A percentile compares a stretch with the other conserved stretches of the same genome.
Evolutionary conservation across 2,113 vertebrate genomes (phyloP).

Genomic region (Varanus salvator): DNA sequence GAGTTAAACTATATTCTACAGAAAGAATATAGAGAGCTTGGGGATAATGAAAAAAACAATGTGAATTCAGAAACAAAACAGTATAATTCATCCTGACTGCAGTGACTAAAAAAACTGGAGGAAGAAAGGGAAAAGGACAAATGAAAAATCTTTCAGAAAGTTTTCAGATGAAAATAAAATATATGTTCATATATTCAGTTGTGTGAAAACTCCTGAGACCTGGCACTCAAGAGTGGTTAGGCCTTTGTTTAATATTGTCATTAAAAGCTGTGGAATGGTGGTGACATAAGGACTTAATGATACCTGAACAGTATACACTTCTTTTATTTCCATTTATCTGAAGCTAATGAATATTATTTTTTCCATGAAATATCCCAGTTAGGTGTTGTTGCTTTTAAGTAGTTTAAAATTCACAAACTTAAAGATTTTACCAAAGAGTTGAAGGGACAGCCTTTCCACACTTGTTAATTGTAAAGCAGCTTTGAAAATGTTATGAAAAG

Average conservation of each 20-base stretch:
- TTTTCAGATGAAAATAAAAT: background rate
- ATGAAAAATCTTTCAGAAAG: background rate
- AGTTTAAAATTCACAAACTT: constrained; percentile 51
- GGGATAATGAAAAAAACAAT: background rate
- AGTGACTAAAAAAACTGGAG: background rate
- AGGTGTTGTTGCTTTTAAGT: constrained; percentile 42
- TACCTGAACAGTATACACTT: constrained; percentile 29
- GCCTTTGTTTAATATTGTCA: background rate
- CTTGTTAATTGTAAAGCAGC: constrained; percentile 61
- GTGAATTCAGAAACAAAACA: background rate
- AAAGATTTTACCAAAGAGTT: constrained; percentile 8
- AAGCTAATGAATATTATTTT: constrained; percentile 27
- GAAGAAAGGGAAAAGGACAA: background rate
- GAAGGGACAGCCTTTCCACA: constrained; percentile 58
- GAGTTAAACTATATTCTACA: background rate
- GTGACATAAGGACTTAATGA: constrained; percentile 5
- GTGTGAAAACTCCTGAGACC: background rate
- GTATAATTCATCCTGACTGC: background rate
- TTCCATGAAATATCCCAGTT: constrained; percentile 50
- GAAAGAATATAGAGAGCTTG: background rate
- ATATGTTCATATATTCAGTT: background rate
- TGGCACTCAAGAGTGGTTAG: background rate
- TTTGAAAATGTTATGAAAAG: constrained; percentile 73
- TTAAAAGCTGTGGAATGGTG: background rate
- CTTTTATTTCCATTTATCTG: background rate